phyloP scores from a whole-genome alignment of 1,140 invertebrate species.

The Bombus haemorrhoidalis region DNA sequence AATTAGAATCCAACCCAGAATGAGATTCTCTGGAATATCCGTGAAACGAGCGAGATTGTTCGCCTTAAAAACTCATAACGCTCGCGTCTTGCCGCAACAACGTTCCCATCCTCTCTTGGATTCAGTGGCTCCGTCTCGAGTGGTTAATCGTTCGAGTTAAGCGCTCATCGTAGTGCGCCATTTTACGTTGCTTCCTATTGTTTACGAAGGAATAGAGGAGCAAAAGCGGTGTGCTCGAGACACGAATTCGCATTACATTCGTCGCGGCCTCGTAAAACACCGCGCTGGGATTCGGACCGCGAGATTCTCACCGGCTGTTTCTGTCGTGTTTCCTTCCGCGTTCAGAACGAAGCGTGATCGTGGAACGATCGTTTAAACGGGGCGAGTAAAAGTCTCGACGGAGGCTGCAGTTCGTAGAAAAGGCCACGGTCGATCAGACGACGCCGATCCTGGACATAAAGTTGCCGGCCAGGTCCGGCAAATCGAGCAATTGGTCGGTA shows the following conservation, averaged over 20 bases:
- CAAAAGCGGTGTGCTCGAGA: constrained; percentile 3
- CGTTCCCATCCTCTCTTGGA: neutral
- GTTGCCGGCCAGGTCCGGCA: neutral
- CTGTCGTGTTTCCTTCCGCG: neutral
- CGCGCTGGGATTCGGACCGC: neutral
- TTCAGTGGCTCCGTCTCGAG: constrained; percentile 15
- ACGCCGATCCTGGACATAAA: constrained; percentile 28
- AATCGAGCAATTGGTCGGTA: constrained; percentile 31
- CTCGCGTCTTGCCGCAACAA: neutral
- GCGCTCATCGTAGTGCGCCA: neutral
- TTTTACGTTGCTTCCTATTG: constrained; percentile 16
- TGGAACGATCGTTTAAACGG: neutral
- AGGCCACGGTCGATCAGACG: constrained; percentile 36
- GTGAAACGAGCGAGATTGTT: neutral
- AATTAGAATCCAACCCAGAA: constrained; percentile 4
- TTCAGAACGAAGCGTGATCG: neutral
- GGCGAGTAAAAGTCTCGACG: neutral
- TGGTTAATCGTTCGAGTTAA: constrained; percentile 38
- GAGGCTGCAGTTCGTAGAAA: neutral
- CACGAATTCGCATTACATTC: neutral
- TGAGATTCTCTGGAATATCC: too few relatives aligned
- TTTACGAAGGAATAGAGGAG: constrained; percentile 15
- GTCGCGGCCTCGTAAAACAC: neutral
- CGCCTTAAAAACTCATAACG: constrained; percentile 3
- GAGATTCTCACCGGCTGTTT: too few relatives aligned